Evolutionary conservation across 1,140 invertebrate species (phyloP).

Genomic region (Copidosoma floridanum): DNA sequence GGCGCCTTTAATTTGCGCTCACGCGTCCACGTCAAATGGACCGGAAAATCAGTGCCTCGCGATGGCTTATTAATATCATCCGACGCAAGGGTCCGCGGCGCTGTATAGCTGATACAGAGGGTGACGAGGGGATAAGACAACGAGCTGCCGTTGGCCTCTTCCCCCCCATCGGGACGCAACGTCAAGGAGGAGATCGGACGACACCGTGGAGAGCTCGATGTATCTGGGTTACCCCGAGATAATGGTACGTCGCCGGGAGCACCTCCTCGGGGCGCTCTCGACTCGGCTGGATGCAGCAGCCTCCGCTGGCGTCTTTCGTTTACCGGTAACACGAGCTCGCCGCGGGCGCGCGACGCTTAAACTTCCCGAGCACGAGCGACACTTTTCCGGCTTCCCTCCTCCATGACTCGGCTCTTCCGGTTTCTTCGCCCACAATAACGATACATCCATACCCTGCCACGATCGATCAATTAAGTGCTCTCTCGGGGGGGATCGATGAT

Average conservation of each 20-base stretch:
- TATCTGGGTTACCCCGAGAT: conserved; percentile 28
- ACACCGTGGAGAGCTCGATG: conserved; percentile 9
- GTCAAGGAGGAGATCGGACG: background rate
- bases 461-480: conserved; percentile 21
- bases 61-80: conserved; percentile 43
- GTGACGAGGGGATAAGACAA: no score
- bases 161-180: no score
- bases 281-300: no score
- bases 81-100: conserved; percentile 6
- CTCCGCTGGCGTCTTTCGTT: background rate
- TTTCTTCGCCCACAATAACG: no score
- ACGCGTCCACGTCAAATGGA: conserved; percentile 34
- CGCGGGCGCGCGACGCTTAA: background rate
- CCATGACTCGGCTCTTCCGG: background rate
- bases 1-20: conserved; percentile 32
- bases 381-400: conserved; percentile 14
- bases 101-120: no score
- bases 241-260: conserved; percentile 31
- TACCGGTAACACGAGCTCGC: conserved; percentile 8
- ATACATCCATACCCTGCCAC: no score
- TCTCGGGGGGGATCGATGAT: no score
- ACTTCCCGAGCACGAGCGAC: background rate
- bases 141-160: no score
- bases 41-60: conserved; percentile 35
- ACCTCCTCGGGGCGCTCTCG: no score